These are phyloP conservation scores for Xiphias gladius DNA, from an alignment of 2,113 vertebrate genomes.

Conservation along the genomic window DNA sequence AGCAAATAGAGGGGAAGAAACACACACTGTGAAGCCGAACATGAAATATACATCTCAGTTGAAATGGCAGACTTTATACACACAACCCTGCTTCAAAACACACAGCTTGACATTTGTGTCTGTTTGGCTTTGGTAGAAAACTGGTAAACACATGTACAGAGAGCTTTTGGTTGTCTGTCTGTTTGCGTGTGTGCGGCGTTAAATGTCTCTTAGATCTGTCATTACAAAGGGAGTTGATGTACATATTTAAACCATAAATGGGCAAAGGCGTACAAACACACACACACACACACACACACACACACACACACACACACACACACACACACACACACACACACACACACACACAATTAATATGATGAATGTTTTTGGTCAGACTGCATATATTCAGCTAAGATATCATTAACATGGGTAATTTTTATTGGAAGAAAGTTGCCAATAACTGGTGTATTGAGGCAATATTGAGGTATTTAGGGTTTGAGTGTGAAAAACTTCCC, in stretches of 20 bases:
- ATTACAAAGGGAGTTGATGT: background rate
- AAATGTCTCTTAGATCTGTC: background rate
- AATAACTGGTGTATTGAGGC: too few species aligned
- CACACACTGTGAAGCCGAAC: background rate
- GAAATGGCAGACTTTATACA: constrained; percentile 16
- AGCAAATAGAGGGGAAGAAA: background rate
- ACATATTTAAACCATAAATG: background rate
- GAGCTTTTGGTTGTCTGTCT: background rate
- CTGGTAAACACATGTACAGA: background rate
- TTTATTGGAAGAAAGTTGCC: too few species aligned
- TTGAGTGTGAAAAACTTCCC: too few species aligned
- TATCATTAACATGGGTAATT: too few species aligned
- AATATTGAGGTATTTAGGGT: too few species aligned
- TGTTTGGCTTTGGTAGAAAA: constrained; percentile 16
- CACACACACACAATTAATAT: too few species aligned
- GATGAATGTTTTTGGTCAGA: too few species aligned
- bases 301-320: too few species aligned
- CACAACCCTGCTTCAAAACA: constrained; percentile 15
- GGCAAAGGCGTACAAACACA: background rate
- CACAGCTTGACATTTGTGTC: constrained; percentile 19
- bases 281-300: too few species aligned
- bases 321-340: too few species aligned
- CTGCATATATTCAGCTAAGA: too few species aligned
- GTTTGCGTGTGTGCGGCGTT: background rate
- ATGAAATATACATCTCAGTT: constrained; percentile 45